Base-by-base conservation (phyloP, 2,113 vertebrate species). In the Cryptomyrus ogoouensis region DNA sequence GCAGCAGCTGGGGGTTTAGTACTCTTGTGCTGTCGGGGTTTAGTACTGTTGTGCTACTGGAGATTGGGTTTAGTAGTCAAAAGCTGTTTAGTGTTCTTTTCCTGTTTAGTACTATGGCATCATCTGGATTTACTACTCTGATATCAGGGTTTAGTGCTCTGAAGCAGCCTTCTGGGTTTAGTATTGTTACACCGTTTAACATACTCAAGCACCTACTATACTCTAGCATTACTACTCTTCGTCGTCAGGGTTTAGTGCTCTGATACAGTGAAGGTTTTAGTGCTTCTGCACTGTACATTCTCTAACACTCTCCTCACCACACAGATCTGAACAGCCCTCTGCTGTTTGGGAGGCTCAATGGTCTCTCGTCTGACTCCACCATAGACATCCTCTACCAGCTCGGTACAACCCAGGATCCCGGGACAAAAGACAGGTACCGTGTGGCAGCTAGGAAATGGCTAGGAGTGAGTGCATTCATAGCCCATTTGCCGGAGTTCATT, bases 351-450 rank as follows among this genome's bases (percentile, higher is more conserved):
- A 96, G 98, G 92, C 96, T 99, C 52, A 99, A 99, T 92, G 98
- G 98, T 92, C 97, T 99, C 53, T 99, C 98, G 77, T 99, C 98
- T 91, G 98, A 99, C 95, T 99, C 98, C 90, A 99, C 98, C 87
- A 99, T 99, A 89, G 98, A 99, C 94, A 99, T 99, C 93, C 97
- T 99, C 84, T 99, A 99, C 94, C 98, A 99, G 94, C 97, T 99
- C 92, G 98, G 98, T 90, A 99, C 98, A 88, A 99, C 98, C 44
- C 98, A 99, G 93, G 98, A 99, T 91, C 93, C 97, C 88, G 98
- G 98, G 93, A 99, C 98, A 92, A 99, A 98, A 95, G 98, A 99
- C 94, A 97, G 98, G 98, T 99, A 96, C 93, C 58, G 88, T 31
- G 0, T 74, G 17, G 24, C 21, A 56, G 15, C 27, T 13, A 31